Conservation (phyloP, 2,797 vertebrate species). For the Bucorvus abyssinicus region DNA sequence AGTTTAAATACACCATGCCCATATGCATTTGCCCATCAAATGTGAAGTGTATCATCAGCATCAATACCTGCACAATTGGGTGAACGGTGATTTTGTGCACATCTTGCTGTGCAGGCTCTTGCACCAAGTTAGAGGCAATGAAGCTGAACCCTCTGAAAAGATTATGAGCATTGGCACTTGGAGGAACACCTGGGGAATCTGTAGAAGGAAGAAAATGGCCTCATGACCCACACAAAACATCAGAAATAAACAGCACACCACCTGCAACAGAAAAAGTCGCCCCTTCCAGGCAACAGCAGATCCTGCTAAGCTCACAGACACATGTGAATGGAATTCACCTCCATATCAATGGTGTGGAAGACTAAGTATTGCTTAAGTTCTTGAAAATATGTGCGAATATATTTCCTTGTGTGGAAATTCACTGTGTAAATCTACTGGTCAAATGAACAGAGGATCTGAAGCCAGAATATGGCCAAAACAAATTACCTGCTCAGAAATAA, state of each 20-base stretch:
- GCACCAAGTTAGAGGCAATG: slow-evolving; percentile 86
- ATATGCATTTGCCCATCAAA: neutral
- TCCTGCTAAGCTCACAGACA: neutral
- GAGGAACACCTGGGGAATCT: slow-evolving; percentile 96
- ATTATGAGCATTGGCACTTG: slow-evolving; percentile 93
- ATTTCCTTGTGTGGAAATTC: neutral
- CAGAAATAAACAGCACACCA: neutral
- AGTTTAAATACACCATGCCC: neutral
- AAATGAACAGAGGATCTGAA: neutral
- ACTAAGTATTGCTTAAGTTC: neutral
- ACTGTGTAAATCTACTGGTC: neutral
- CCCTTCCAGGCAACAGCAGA: neutral
- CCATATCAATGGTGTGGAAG: neutral
- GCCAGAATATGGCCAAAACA: neutral
- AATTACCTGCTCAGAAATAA: neutral
- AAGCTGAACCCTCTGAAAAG: slow-evolving; percentile 97
- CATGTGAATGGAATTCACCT: neutral
- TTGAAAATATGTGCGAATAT: neutral
- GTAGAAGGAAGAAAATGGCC: neutral
- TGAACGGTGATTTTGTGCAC: slow-evolving; percentile 77
- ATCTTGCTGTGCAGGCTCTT: slow-evolving; percentile 80
- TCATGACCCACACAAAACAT: neutral
- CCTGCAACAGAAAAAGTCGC: neutral
- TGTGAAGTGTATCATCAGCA: neutral
- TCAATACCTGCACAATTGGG: slow-evolving; percentile 88